A percentile compares a stretch with the other conserved stretches of the same genome.
Evolutionary conservation across 2,113 vertebrate species (phyloP).

Genomic region (Zapus hudsonius): DNA sequence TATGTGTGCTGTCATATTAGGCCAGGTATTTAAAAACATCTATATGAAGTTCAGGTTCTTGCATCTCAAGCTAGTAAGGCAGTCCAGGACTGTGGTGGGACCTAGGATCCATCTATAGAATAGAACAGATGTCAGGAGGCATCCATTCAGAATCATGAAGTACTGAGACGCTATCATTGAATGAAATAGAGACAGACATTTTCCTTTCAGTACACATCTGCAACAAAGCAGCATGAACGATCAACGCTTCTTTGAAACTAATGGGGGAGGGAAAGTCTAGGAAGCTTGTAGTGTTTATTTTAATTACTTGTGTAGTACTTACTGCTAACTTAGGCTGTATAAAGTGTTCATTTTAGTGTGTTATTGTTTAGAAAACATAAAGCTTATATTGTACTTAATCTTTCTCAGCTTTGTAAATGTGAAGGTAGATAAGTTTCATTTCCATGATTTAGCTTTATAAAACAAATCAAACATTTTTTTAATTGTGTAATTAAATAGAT

Average conservation of each 20-base stretch:
- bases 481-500: slow-evolving; percentile 63
- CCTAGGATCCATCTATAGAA: slow-evolving; percentile 56
- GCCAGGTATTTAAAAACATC: slow-evolving; percentile 32
- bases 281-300: slow-evolving; percentile 61
- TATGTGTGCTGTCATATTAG: neutral
- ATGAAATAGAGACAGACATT: slow-evolving; percentile 48
- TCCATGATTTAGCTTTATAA: slow-evolving; percentile 29
- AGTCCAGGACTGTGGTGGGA: slow-evolving; percentile 57
- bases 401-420: slow-evolving; percentile 50
- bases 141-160: slow-evolving; percentile 63
- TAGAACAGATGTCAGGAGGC: too few relatives aligned
- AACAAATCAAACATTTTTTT: too few relatives aligned
- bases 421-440: slow-evolving; percentile 61
- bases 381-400: slow-evolving; percentile 24
- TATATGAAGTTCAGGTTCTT: slow-evolving; percentile 41
- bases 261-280: slow-evolving; percentile 38
- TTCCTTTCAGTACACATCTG: slow-evolving; percentile 35
- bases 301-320: slow-evolving; percentile 40
- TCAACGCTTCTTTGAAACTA: slow-evolving; percentile 7
- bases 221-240: slow-evolving; percentile 45
- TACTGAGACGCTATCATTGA: slow-evolving; percentile 43
- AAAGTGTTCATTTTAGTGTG: slow-evolving; percentile 43
- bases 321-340: slow-evolving; percentile 17
- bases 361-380: slow-evolving; percentile 30
- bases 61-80: slow-evolving; percentile 18